Conservation (phyloP, 2,888 invertebrate genomes). For the Augiades crinisus region DNA sequence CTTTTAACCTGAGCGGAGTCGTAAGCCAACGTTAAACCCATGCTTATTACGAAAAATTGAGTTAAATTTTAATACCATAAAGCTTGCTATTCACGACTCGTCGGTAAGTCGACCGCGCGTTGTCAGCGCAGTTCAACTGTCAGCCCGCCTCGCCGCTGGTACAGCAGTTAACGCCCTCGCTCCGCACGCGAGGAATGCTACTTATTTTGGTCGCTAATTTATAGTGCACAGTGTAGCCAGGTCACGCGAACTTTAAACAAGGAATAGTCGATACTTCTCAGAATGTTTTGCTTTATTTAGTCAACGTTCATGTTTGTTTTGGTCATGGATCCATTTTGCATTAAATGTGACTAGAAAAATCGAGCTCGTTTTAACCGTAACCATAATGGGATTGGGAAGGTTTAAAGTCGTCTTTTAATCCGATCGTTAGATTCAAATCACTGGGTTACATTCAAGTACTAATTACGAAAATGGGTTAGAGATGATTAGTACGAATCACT, state of each 20-base stretch:
- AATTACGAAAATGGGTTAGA: too few relatives aligned
- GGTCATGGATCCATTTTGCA: background rate
- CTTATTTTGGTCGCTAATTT: constrained; percentile 67
- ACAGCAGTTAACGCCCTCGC: constrained; percentile 51
- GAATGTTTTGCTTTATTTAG: background rate
- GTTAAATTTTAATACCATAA: background rate
- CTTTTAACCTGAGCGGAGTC: too few relatives aligned
- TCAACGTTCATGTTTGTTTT: background rate
- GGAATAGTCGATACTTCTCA: constrained; percentile 8
- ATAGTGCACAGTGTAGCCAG: constrained; percentile 39
- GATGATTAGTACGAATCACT: too few relatives aligned
- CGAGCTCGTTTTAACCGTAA: background rate
- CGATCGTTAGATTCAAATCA: too few relatives aligned
- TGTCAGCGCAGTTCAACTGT: constrained; percentile 20
- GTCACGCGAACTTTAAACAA: constrained; percentile 23
- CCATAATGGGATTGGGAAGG: too few relatives aligned
- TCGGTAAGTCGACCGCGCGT: constrained; percentile 3
- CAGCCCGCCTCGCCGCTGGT: constrained; percentile 24
- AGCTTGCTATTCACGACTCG: constrained; percentile 2
- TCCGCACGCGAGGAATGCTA: constrained; percentile 45
- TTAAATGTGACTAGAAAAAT: background rate
- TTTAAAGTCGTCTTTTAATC: too few relatives aligned
- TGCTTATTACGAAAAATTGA: too few relatives aligned
- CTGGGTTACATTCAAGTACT: too few relatives aligned
- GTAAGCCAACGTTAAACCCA: background rate